Evolutionary conservation across 2,888 invertebrate genomes (phyloP).

Genomic region (Tethea ocularis): DNA sequence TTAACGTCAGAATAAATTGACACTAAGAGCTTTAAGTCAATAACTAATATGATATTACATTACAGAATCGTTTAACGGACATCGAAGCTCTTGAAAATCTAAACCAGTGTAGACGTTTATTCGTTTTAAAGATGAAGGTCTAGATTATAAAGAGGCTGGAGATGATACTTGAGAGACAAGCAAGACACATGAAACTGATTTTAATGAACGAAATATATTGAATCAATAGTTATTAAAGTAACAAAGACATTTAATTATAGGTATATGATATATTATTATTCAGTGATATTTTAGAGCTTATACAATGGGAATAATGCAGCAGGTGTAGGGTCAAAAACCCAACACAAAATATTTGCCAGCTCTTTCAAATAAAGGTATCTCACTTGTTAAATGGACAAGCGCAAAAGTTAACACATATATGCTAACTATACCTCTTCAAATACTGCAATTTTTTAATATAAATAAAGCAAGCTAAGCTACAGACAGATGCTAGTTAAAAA

Average conservation of each 20-base stretch:
- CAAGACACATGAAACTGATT: no score
- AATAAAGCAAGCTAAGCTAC: not conserved
- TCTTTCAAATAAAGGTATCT: not conserved
- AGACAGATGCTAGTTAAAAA: conserved; percentile 26
- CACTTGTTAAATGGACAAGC: not conserved
- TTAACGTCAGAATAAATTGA: not conserved
- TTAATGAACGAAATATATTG: not conserved
- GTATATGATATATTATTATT: not conserved
- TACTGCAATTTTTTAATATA: not conserved
- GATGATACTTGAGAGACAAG: not conserved
- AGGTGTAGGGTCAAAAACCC: not conserved
- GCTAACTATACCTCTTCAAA: not conserved
- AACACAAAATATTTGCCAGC: not conserved
- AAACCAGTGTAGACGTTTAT: not conserved
- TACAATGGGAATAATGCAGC: not conserved
- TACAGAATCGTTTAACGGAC: not conserved
- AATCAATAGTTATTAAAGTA: no score
- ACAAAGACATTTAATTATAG: not conserved
- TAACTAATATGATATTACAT: not conserved
- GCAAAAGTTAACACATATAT: not conserved
- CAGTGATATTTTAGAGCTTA: not conserved
- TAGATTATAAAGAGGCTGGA: not conserved
- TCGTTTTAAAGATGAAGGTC: not conserved
- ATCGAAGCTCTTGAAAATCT: no score
- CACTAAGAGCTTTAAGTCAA: not conserved